A percentile compares a stretch with the other conserved stretches of the same genome.
These are phyloP conservation scores for Gila orcuttii DNA, from an alignment of 2,113 vertebrate species.

Conservation along the genomic window DNA sequence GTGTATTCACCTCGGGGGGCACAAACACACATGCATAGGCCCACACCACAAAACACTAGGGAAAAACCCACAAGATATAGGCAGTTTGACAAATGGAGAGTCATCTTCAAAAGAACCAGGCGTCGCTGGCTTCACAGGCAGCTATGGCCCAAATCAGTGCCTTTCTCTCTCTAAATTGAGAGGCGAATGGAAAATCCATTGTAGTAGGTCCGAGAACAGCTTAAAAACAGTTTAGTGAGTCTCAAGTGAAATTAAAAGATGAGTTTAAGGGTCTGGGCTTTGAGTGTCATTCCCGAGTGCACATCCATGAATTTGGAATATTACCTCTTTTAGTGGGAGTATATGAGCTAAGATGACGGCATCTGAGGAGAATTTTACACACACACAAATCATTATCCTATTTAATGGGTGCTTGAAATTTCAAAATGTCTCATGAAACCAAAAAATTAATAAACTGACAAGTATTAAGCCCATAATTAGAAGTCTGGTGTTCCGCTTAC, in stretches of 20 bases:
- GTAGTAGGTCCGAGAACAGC: neutral
- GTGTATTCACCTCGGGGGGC: slow-evolving; percentile 33
- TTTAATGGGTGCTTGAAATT: neutral
- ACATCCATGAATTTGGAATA: neutral
- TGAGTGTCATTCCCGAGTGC: neutral
- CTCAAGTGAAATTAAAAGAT: slow-evolving; percentile 37
- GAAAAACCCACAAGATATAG: slow-evolving; percentile 55
- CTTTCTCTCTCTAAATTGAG: slow-evolving; percentile 1
- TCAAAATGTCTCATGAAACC: neutral
- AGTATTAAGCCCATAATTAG: neutral
- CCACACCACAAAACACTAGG: slow-evolving; percentile 7
- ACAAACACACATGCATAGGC: neutral
- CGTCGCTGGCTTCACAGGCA: neutral
- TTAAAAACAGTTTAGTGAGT: slow-evolving; percentile 35
- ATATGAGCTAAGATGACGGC: neutral
- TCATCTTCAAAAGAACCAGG: slow-evolving; percentile 32
- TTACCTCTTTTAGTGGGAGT: slow-evolving; percentile 30
- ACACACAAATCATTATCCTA: slow-evolving; percentile 10
- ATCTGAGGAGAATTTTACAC: slow-evolving; percentile 6
- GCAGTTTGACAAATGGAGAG: slow-evolving; percentile 60
- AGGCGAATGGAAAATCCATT: slow-evolving; percentile 19
- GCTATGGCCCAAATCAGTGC: neutral
- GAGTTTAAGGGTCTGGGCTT: slow-evolving; percentile 30
- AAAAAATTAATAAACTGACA: neutral
- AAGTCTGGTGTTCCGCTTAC: slow-evolving; percentile 24